phyloP scores from a whole-genome alignment of 1,140 invertebrate genomes.

The Berghia stephanieae region DNA sequence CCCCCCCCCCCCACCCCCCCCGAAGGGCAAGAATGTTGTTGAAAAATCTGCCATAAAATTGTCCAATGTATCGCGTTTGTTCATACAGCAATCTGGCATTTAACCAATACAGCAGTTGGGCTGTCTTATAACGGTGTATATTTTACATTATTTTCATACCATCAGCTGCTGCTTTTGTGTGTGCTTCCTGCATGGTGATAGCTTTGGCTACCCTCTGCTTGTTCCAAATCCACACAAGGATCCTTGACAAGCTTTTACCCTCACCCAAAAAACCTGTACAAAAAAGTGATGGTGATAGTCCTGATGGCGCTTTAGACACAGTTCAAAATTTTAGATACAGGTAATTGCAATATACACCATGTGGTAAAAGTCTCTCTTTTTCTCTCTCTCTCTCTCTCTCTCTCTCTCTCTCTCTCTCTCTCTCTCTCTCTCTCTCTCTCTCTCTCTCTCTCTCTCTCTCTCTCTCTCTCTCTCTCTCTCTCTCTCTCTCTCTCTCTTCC shows the following conservation, averaged over 20 bases:
- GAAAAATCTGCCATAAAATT: no score
- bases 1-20: no score
- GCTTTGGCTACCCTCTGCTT: constrained; percentile 43
- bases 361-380: not conserved
- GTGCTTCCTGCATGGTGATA: constrained; percentile 48
- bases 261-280: constrained; percentile 8
- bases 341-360: not conserved
- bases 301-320: constrained; percentile 9
- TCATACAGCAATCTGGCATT: no score
- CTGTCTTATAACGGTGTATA: no score
- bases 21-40: no score
- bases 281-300: not conserved
- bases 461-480: not conserved
- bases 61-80: no score
- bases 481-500: not conserved
- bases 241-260: constrained; percentile 40
- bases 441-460: not conserved
- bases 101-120: no score
- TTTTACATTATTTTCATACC: no score
- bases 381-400: not conserved
- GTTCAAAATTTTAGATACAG: constrained; percentile 28
- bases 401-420: not conserved
- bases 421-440: not conserved
- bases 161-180: constrained; percentile 50
- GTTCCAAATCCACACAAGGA: constrained; percentile 52